A percentile compares a stretch with the other conserved stretches of the same genome.
Conservation (phyloP, 2,113 vertebrate species). For the Regulus satrapa region DNA sequence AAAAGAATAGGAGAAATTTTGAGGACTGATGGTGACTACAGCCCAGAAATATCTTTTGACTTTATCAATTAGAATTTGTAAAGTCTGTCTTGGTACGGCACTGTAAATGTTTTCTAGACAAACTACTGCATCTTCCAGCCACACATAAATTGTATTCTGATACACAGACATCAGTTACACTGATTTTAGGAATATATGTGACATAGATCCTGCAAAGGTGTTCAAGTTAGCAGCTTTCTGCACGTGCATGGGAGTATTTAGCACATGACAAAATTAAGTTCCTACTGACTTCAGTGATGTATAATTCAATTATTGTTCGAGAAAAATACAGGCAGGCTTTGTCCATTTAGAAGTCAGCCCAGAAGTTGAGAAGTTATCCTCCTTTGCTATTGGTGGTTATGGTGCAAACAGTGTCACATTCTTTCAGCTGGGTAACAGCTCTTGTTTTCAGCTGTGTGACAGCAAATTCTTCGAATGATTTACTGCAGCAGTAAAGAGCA, state of each 20-base stretch:
- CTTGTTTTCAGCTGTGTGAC: background rate
- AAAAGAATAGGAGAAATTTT: background rate
- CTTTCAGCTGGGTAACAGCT: background rate
- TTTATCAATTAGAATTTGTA: background rate
- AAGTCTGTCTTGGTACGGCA: background rate
- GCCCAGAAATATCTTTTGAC: background rate
- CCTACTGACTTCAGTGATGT: background rate
- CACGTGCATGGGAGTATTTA: background rate
- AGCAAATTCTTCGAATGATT: slow-evolving; percentile 13
- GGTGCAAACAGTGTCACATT: background rate
- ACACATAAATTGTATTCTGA: background rate
- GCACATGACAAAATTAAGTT: background rate
- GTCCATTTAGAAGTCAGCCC: background rate
- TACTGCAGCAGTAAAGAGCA: background rate
- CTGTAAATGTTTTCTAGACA: background rate
- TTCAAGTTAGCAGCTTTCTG: background rate
- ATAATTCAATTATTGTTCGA: background rate
- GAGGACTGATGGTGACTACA: background rate
- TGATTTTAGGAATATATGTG: background rate
- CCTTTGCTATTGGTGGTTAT: background rate
- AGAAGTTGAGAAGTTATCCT: background rate
- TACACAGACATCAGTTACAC: background rate
- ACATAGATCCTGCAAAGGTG: background rate
- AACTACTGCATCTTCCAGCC: background rate
- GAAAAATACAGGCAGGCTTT: background rate